These are phyloP conservation scores for Urechis unicinctus DNA, from an alignment of 2,888 invertebrate species.

Conservation along the genomic window DNA sequence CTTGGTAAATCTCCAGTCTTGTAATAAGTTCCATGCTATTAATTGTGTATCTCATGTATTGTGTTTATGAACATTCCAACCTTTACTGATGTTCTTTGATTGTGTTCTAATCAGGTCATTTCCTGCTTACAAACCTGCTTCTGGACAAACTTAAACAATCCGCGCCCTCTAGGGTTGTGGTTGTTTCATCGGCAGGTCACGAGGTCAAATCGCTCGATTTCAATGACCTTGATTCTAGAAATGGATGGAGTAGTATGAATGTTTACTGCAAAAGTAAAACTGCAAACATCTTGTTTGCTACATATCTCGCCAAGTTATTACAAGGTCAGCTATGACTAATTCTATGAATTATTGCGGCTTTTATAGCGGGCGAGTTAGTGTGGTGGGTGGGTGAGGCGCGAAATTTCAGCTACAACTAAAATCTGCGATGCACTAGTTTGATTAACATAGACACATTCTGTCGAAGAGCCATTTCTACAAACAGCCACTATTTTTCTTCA, in stretches of 20 bases:
- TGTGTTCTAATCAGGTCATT: slow-evolving; percentile 38
- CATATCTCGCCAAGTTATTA: slow-evolving; percentile 9
- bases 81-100: too few species aligned
- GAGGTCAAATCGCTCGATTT: slow-evolving; percentile 34
- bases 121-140: slow-evolving; percentile 43
- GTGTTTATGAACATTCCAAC: too few species aligned
- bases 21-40: too few species aligned
- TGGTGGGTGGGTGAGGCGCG: too few species aligned
- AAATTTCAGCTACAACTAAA: too few species aligned
- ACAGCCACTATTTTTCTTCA: too few species aligned
- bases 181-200: slow-evolving; percentile 37
- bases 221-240: slow-evolving; percentile 38
- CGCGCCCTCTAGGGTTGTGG: slow-evolving; percentile 41
- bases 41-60: too few species aligned
- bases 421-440: too few species aligned
- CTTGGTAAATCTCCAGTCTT: slow-evolving; percentile 9
- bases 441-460: too few species aligned
- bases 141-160: slow-evolving; percentile 40
- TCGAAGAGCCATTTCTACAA: too few species aligned
- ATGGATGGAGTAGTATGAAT: slow-evolving; percentile 6
- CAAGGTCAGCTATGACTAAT: slow-evolving; percentile 5
- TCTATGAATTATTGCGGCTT: too few species aligned
- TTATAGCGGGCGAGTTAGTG: too few species aligned
- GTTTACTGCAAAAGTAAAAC: slow-evolving; percentile 17
- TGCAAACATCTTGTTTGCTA: slow-evolving; percentile 16